Evolutionary conservation across 2,797 vertebrate genomes (phyloP).

Genomic region (Neostethus bicornis): DNA sequence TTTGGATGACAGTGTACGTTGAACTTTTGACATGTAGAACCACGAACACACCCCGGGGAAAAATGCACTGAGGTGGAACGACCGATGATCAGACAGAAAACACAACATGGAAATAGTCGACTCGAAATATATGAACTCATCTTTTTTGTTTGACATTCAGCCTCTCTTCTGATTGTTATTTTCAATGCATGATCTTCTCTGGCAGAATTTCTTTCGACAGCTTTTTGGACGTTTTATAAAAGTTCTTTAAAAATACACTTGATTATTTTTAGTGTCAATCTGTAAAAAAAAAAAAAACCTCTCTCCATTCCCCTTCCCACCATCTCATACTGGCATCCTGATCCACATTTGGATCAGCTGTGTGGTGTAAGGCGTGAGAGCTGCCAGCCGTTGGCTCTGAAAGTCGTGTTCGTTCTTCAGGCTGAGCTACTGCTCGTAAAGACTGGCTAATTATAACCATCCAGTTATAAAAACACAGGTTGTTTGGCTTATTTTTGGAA

Average conservation of each 20-base stretch:
- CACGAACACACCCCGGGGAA: slow-evolving; percentile 26
- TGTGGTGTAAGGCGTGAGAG: slow-evolving; percentile 33
- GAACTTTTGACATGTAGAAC: slow-evolving; percentile 6
- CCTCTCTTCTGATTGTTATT: too few species aligned
- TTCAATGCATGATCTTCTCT: too few species aligned
- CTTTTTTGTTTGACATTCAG: too few species aligned
- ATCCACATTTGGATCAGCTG: slow-evolving; percentile 72
- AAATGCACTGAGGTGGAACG: slow-evolving; percentile 10
- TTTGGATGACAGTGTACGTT: slow-evolving; percentile 10
- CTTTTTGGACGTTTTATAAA: too few species aligned
- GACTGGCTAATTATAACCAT: slow-evolving; percentile 29
- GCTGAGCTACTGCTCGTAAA: slow-evolving; percentile 26
- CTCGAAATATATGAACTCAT: background rate
- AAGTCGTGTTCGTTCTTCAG: slow-evolving; percentile 1
- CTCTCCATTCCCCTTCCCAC: background rate
- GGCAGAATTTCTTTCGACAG: too few species aligned
- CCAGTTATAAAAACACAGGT: slow-evolving; percentile 26
- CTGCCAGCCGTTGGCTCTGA: slow-evolving; percentile 25
- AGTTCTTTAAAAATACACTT: too few species aligned
- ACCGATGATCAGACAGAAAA: slow-evolving; percentile 17
- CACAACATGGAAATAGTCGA: background rate
- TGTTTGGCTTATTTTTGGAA: slow-evolving; percentile 19
- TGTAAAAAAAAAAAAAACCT: background rate
- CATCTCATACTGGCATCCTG: slow-evolving; percentile 37
- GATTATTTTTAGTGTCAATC: slow-evolving; percentile 1